Base-by-base conservation (phyloP, 2,797 vertebrate species). In the Sebastiscus tertius region DNA sequence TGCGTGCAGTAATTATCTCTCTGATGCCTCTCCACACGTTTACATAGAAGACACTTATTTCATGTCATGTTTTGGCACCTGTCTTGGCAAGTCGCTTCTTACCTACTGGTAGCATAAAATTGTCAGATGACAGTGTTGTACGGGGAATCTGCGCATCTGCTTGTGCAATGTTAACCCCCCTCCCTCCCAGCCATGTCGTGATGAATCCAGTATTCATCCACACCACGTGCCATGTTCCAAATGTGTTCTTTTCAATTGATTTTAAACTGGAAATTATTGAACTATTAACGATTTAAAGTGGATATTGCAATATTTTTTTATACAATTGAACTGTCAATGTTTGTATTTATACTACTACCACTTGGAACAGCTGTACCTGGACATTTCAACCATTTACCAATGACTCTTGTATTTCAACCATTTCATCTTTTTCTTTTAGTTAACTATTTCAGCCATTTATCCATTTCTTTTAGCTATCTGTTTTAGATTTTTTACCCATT, bases 1-100 rank as follows among this genome's bases (percentile, higher is more conserved):
- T 89, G 79, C 78, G 72, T 79, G 81, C 79, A 79, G 86, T 92
- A 88, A 94, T 93, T 89, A 93, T 88, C 79, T 77, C 54, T 82
- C 13, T 79, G 75, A 63, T 62, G 71, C 70, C 36, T 34, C 18
- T 63, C 66, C 74, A 22, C 55, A 6, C 18, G 56, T 87, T 88
- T 89, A 80, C 74, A 39, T 69, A 70, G 72, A 49, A 61, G 56
- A 36, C 33, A 7, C 22, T 62, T 56, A 29, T 68, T 52, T 68
- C 58, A 71, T 24, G 66, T 68, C 61, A 26, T 64, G 31, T 71
- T 72, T 79, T 79, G 5, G 27, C 20, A 5, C 65, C 69, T 63
- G 54, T 39, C 56, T 64, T 49, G 29, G 46, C 29, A 26, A 18
- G 49, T 16, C 33, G 68, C 26, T 8, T 52, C 26, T 18, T 63